Percentiles rank a stretch among this genome's conserved stretches.
These are phyloP conservation scores for Theristicus caerulescens DNA, from an alignment of 2,113 vertebrate species.

Conservation along the genomic window DNA sequence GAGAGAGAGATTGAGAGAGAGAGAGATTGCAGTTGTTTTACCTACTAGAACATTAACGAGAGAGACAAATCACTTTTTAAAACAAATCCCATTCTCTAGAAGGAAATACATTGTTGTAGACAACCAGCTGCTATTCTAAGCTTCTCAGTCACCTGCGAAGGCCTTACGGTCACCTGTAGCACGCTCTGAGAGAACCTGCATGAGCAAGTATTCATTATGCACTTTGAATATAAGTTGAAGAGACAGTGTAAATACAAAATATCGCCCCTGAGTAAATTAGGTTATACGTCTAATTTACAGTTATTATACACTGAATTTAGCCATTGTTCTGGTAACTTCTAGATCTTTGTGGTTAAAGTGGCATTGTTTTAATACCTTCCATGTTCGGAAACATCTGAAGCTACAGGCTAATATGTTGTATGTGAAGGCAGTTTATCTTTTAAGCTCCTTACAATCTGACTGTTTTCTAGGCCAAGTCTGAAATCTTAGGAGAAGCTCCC, in stretches of 20 bases:
- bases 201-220: background rate
- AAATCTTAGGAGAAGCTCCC: background rate
- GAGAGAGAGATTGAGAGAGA: background rate
- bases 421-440: background rate
- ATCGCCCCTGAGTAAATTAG: background rate
- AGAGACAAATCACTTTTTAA: background rate
- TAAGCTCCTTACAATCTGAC: background rate
- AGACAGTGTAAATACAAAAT: background rate
- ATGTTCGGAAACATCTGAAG: background rate
- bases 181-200: background rate
- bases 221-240: background rate
- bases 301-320: background rate
- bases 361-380: background rate
- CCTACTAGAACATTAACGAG: background rate
- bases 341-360: background rate
- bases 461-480: background rate
- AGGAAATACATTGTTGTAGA: background rate
- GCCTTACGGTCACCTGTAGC: background rate
- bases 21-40: background rate
- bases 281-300: background rate
- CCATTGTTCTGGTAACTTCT: background rate
- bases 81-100: background rate
- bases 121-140: background rate
- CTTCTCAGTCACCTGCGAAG: background rate
- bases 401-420: background rate